Evolutionary conservation across 1,140 invertebrate species (phyloP), one percentile per base, ranked within the genome.

Genomic region (Drosophila pseudoobscura): DNA sequence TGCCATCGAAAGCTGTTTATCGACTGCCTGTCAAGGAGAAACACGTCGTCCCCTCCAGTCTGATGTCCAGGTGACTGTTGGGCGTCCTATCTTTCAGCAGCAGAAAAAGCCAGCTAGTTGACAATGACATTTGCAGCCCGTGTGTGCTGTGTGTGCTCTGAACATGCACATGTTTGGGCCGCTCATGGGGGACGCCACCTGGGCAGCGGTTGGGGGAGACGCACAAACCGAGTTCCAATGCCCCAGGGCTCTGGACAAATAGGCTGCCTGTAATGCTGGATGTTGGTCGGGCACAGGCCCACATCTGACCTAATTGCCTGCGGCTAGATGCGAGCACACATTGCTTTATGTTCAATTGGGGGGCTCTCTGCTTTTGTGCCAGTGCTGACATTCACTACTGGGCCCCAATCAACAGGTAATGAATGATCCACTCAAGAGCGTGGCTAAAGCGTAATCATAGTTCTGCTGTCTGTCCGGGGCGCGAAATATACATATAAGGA

Each of bases 61-160:
- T 24, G 7, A 9, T 35, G 31, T 9, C 31, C 31, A 35, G 31
- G 35, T 39, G 35, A 39, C 35, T 39, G 9, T 29, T 26, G 4
- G 24, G 24, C 5, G 24, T 26, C n/a, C 9, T 17, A 7, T 46
- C 41, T 6, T 20, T 17, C 15, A 24, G 41, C 22, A 13, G 3
- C 15, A 56, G 9, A 46, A 20, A 20, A 63, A 24, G n/a, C 17
- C 46, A 39, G 22, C 31, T 15, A 6, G 26, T n/a, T 39, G 56
- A 24, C 45, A 58, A 58, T 31, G 45, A 49, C 44, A 49, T 47
- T 35, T 58, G 45, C 44, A 58, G 56, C 44, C 1, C 24, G 24
- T 26, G 35, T 39, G 35, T 39, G 35, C 17, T 11, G 35, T 13
- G 35, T 39, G 35, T 39, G 35, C 11, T 39, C 26, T 6, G 24